Percentiles rank a stretch among this genome's conserved stretches.
Evolutionary conservation across 2,113 vertebrate genomes (phyloP).

Genomic region (Heterocephalus glaber): DNA sequence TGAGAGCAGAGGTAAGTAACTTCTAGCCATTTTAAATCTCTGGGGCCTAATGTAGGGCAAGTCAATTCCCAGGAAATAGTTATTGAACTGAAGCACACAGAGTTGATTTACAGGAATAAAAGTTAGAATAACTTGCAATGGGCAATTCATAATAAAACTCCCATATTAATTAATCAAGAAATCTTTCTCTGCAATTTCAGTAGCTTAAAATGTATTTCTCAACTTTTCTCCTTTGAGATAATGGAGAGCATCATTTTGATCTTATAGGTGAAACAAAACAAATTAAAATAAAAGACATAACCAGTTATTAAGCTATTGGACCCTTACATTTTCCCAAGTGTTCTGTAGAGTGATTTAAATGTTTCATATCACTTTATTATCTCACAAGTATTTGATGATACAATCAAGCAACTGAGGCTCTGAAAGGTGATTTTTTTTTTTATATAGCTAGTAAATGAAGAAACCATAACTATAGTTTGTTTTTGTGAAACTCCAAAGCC

Average conservation of each 20-base stretch:
- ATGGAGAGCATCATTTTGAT: neutral
- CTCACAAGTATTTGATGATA: neutral
- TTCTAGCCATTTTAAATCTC: neutral
- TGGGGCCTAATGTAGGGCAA: neutral
- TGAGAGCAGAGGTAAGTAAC: neutral
- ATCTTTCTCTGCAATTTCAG: neutral
- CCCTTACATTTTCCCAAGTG: neutral
- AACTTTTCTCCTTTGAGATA: slow-evolving; percentile 21
- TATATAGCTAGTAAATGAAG: neutral
- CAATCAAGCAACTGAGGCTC: neutral
- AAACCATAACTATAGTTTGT: neutral
- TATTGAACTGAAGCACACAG: slow-evolving; percentile 17
- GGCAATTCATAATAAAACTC: slow-evolving; percentile 31
- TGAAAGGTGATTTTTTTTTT: neutral
- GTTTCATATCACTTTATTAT: slow-evolving; percentile 2
- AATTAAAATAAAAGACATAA: slow-evolving; percentile 45
- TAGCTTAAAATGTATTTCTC: neutral
- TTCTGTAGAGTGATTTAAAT: neutral
- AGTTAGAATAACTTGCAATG: neutral
- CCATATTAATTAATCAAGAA: slow-evolving; percentile 54
- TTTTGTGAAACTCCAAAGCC: slow-evolving; percentile 15
- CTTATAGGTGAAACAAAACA: neutral
- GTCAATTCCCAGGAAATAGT: neutral
- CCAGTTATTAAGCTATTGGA: neutral
- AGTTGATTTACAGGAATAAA: neutral